These are phyloP conservation scores for Sus cebifrons DNA, from an alignment of 2,797 vertebrate genomes.

Conservation along the genomic window DNA sequence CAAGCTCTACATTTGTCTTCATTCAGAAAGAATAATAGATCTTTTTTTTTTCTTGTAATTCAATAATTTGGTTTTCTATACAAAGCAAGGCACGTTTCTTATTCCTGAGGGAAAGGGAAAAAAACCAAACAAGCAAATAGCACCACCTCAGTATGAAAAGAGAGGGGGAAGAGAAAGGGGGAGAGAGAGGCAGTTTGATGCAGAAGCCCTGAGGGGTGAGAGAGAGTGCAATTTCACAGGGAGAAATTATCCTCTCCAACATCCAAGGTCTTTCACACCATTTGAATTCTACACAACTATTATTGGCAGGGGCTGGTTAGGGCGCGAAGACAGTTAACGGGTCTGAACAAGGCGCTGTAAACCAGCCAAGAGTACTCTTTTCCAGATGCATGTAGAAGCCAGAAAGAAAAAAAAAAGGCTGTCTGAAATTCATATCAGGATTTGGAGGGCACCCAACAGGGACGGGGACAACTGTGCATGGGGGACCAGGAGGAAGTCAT, in stretches of 20 bases:
- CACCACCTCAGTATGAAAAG: neutral
- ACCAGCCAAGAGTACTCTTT: neutral
- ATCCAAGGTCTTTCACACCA: neutral
- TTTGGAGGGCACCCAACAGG: neutral
- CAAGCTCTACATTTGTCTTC: conserved; percentile 80
- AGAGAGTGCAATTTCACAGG: neutral
- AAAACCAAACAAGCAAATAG: conserved; percentile 48
- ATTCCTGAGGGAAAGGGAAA: conserved; percentile 39
- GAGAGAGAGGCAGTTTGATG: neutral
- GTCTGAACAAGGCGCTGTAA: neutral
- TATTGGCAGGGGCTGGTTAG: conserved; percentile 1
- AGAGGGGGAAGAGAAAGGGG: neutral
- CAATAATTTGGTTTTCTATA: conserved; percentile 78
- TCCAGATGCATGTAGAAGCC: conserved; percentile 35
- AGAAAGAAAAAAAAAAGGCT: neutral
- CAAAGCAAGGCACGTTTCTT: conserved; percentile 73
- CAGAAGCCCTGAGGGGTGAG: conserved; percentile 12
- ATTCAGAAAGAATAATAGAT: conserved; percentile 75
- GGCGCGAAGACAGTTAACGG: neutral
- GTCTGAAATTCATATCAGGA: neutral
- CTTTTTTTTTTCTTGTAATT: conserved; percentile 70
- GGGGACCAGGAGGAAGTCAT: neutral
- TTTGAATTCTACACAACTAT: neutral
- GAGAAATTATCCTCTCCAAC: neutral
- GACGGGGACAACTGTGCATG: neutral